Evolutionary conservation across 2,797 vertebrate genomes (phyloP).

Genomic region (Cyprinodon diabolis): DNA sequence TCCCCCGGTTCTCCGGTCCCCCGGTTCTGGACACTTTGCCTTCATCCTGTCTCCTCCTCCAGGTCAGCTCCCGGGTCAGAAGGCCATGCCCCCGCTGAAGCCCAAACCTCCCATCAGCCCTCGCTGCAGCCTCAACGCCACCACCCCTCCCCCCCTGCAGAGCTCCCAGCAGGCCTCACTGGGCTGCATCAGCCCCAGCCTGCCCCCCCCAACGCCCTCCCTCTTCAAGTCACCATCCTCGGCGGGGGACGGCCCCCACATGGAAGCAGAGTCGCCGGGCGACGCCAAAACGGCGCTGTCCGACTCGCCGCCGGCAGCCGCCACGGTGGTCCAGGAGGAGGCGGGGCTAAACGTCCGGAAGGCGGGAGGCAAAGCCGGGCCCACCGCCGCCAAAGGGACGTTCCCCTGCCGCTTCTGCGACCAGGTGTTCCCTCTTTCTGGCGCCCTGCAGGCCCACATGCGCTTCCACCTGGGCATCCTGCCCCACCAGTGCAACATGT

Average conservation of each 20-base stretch:
- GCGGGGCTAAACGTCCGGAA: slow-evolving; percentile 79
- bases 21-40: too few species aligned
- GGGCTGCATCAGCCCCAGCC: slow-evolving; percentile 91
- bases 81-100: slow-evolving; percentile 92
- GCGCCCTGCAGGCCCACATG: slow-evolving; percentile 92
- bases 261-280: slow-evolving; percentile 88
- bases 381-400: slow-evolving; percentile 80
- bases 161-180: slow-evolving; percentile 92
- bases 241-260: slow-evolving; percentile 70
- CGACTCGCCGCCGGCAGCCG: slow-evolving; percentile 83
- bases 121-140: slow-evolving; percentile 87
- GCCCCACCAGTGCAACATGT: slow-evolving; percentile 96
- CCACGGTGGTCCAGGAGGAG: slow-evolving; percentile 77
- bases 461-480: slow-evolving; percentile 94
- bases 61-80: slow-evolving; percentile 84
- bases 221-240: slow-evolving; percentile 82
- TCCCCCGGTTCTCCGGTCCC: neutral
- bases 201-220: slow-evolving; percentile 84
- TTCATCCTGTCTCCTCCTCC: slow-evolving; percentile 43
- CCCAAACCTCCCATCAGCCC: slow-evolving; percentile 92
- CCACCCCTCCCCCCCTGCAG: slow-evolving; percentile 89
- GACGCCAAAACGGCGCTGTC: slow-evolving; percentile 86
- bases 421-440: slow-evolving; percentile 92
- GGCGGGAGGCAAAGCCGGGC: slow-evolving; percentile 74
- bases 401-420: slow-evolving; percentile 94